Conservation (phyloP, 2,888 invertebrate species). For the Tenthredo mesomela region DNA sequence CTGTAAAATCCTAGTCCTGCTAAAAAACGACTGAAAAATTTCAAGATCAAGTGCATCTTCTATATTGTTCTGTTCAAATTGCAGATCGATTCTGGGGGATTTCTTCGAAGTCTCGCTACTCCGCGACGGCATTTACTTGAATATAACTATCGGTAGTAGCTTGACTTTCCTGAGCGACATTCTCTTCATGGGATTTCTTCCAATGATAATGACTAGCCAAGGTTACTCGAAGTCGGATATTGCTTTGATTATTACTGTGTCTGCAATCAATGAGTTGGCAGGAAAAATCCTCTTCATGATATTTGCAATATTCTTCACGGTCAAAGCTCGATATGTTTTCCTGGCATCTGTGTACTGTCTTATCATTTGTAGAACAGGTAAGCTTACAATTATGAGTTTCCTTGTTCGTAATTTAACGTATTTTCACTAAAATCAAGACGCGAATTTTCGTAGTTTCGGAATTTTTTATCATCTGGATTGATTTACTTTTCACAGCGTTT, state of each 20-base stretch:
- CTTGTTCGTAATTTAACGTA: neutral
- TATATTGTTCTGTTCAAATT: slow-evolving; percentile 12
- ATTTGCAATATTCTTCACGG: slow-evolving; percentile 81
- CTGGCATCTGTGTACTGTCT: slow-evolving; percentile 84
- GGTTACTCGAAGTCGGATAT: slow-evolving; percentile 82
- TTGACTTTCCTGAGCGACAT: slow-evolving; percentile 85
- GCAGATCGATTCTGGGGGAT: slow-evolving; percentile 61
- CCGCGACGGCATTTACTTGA: slow-evolving; percentile 77
- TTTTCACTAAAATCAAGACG: neutral
- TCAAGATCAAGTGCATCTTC: neutral
- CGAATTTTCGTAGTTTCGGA: neutral
- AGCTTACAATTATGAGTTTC: slow-evolving; percentile 63
- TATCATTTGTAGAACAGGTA: slow-evolving; percentile 85
- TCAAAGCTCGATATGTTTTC: slow-evolving; percentile 84
- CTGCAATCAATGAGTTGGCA: slow-evolving; percentile 84
- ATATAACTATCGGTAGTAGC: slow-evolving; percentile 85
- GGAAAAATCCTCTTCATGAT: slow-evolving; percentile 84
- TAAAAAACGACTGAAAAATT: neutral
- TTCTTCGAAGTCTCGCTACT: slow-evolving; percentile 73
- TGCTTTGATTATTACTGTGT: slow-evolving; percentile 85
- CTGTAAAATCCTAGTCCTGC: slow-evolving; percentile 47
- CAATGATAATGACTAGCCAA: slow-evolving; percentile 82
- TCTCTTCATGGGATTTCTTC: slow-evolving; percentile 86
- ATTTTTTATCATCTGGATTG: neutral
- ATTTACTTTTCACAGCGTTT: slow-evolving; percentile 78